phyloP scores from a whole-genome alignment of 2,888 invertebrate species.

The Ceriagrion tenellum region DNA sequence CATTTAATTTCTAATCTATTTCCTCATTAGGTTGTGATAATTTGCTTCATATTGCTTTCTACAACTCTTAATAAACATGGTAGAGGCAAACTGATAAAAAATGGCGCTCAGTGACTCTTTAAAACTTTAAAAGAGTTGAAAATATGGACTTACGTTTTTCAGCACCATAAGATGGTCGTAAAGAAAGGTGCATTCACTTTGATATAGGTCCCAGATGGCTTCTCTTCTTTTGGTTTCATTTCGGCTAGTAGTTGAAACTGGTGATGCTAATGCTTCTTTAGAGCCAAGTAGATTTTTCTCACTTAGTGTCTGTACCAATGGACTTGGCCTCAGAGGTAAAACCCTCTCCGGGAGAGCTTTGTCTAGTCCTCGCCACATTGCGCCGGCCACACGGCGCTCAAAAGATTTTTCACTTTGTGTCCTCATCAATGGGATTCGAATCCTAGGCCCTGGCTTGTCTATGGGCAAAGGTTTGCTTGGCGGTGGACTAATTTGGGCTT shows the following conservation, averaged over 20 bases:
- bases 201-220: constrained; percentile 83
- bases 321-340: constrained; percentile 69
- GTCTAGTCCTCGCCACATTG: constrained; percentile 71
- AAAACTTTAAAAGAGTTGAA: not conserved
- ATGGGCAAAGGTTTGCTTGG: constrained; percentile 68
- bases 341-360: constrained; percentile 71
- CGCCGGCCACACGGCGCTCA: constrained; percentile 72
- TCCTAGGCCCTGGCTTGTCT: constrained; percentile 63
- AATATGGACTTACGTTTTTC: constrained; percentile 79
- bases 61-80: not conserved
- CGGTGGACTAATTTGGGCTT: constrained; percentile 27
- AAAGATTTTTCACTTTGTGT: constrained; percentile 76
- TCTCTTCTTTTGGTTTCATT: constrained; percentile 78
- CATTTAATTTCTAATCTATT: not conserved
- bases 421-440: constrained; percentile 73
- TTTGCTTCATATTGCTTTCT: not conserved
- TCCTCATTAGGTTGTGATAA: not conserved
- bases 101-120: not conserved
- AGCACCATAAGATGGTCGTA: constrained; percentile 83
- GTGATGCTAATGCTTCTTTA: constrained; percentile 71
- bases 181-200: constrained; percentile 82
- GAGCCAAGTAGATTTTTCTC: constrained; percentile 72
- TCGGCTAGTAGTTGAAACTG: constrained; percentile 72
- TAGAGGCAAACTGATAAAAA: not conserved
- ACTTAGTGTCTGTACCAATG: constrained; percentile 71